Base-by-base conservation (phyloP, 2,888 invertebrate genomes). In the Cecidostiba fungosa region DNA sequence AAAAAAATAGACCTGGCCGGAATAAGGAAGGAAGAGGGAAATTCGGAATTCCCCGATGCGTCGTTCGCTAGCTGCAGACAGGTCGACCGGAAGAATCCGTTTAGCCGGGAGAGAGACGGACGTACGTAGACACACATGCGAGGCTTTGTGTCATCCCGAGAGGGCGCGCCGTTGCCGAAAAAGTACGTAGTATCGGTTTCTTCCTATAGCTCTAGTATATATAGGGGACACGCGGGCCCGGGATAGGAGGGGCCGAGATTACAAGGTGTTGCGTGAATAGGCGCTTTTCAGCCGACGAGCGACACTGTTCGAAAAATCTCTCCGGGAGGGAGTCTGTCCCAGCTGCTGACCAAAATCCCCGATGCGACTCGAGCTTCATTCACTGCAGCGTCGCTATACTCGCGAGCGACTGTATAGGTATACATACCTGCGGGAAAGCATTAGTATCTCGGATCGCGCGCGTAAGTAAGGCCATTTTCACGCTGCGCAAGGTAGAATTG, bases 221-320 rank as follows among this genome's bases (percentile, higher is more conserved):
- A 66, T 32, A 62, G 14, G n/a, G n/a, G n/a, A 59, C 8, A 36
- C 8, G 19, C 16, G n/a, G n/a, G n/a, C n/a, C n/a, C n/a, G n/a
- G n/a, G n/a, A 69, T 16, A n/a, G 50, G 50, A 47, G 76, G 54
- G 85, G 74, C 0, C 50, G 74, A 69, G 86, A 86, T 83, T 84
- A 86, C 86, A 84, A 86, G 84, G 84, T 81, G 84, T 86, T 77
- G 86, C 84, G 84, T 84, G 86, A 86, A 86, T 84, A 77, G 81
- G 16, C 80, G 84, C 84, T 84, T 86, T 86, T 80, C 77, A 74
- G 80, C 16, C 10, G 39, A 47, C 36, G 54, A 47, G 29, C 47
- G 59, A 73, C 77, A n/a, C 39, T 70, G 32, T n/a, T 23, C 16
- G 62, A 19, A 29, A 26, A 47, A 47, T 23, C 16, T 19, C 2